Conservation (phyloP, 2,797 vertebrate genomes). For the Sarcoramphus papa region DNA sequence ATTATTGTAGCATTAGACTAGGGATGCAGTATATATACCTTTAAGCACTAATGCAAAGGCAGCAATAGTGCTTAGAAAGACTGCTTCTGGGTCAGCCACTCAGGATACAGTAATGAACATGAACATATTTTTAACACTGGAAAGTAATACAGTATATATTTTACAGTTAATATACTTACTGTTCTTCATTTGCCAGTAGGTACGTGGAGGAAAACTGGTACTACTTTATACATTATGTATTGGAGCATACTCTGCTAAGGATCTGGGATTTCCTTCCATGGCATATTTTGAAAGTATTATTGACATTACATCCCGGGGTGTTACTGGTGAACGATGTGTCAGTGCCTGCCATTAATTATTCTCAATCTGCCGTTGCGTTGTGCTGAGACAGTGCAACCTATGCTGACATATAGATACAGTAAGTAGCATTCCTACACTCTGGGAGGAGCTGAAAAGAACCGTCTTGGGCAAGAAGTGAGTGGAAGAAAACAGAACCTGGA, state of each 20-base stretch:
- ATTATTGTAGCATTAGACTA: not conserved
- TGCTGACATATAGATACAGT: slow-evolving; percentile 23
- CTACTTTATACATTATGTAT: slow-evolving; percentile 23
- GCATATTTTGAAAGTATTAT: slow-evolving; percentile 58
- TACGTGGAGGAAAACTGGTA: not conserved
- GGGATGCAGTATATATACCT: not conserved
- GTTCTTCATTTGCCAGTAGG: slow-evolving; percentile 42
- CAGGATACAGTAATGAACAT: not conserved
- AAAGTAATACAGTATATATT: not conserved
- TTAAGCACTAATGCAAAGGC: not conserved
- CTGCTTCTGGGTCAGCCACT: not conserved
- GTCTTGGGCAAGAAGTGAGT: not conserved
- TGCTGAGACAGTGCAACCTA: slow-evolving; percentile 4
- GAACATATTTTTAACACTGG: not conserved
- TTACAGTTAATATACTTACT: not conserved
- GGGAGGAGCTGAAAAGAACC: not conserved
- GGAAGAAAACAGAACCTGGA: not conserved
- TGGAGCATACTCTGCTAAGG: slow-evolving; percentile 31
- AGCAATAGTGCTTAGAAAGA: not conserved
- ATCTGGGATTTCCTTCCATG: slow-evolving; percentile 41
- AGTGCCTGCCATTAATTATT: slow-evolving; percentile 62
- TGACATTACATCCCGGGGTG: slow-evolving; percentile 42
- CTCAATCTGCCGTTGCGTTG: slow-evolving; percentile 35
- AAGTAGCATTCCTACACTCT: slow-evolving; percentile 6
- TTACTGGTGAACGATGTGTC: slow-evolving; percentile 64